Evolutionary conservation across 2,113 vertebrate genomes (phyloP).

Genomic region (Anguilla rostrata): DNA sequence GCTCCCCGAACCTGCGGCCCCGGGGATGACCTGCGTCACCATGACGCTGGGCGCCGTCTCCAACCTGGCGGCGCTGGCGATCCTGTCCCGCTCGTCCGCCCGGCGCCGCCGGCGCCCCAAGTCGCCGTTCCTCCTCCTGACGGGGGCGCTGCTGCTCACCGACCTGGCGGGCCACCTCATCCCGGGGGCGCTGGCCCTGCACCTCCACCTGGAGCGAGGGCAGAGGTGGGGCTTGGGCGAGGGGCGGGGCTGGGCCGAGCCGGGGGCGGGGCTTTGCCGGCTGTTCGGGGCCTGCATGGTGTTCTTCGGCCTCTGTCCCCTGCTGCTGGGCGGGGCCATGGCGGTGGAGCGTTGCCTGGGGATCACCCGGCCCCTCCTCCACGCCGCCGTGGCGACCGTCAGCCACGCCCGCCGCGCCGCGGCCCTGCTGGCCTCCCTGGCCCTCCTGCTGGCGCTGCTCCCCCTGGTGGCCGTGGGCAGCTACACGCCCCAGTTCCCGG

Average conservation of each 20-base stretch:
- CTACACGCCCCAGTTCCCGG: slow-evolving; percentile 69
- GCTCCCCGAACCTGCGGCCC: slow-evolving; percentile 7
- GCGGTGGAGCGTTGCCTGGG: slow-evolving; percentile 12
- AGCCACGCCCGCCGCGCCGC: slow-evolving; percentile 59
- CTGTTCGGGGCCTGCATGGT: slow-evolving; percentile 77
- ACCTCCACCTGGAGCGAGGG: slow-evolving; percentile 59
- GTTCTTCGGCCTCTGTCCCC: slow-evolving; percentile 51
- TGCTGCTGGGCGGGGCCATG: slow-evolving; percentile 11
- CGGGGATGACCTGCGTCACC: slow-evolving; percentile 74
- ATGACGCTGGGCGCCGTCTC: slow-evolving; percentile 78
- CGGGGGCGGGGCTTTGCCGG: slow-evolving; percentile 58
- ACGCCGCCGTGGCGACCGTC: slow-evolving; percentile 63
- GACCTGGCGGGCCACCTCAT: slow-evolving; percentile 81
- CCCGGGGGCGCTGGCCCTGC: slow-evolving; percentile 74
- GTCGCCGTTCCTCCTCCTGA: slow-evolving; percentile 74
- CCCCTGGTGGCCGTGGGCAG: slow-evolving; percentile 69
- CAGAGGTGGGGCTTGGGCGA: background rate
- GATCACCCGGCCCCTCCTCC: slow-evolving; percentile 74
- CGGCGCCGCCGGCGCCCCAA: slow-evolving; percentile 63
- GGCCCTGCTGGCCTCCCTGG: slow-evolving; percentile 53
- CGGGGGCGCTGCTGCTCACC: slow-evolving; percentile 70
- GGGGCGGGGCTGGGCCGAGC: background rate
- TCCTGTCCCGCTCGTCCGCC: slow-evolving; percentile 65
- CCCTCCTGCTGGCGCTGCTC: slow-evolving; percentile 69
- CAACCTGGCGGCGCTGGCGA: slow-evolving; percentile 74